Evolutionary conservation across 2,888 invertebrate species (phyloP), one percentile per base, ranked within the genome.

Genomic region (Drosophila helvetica): DNA sequence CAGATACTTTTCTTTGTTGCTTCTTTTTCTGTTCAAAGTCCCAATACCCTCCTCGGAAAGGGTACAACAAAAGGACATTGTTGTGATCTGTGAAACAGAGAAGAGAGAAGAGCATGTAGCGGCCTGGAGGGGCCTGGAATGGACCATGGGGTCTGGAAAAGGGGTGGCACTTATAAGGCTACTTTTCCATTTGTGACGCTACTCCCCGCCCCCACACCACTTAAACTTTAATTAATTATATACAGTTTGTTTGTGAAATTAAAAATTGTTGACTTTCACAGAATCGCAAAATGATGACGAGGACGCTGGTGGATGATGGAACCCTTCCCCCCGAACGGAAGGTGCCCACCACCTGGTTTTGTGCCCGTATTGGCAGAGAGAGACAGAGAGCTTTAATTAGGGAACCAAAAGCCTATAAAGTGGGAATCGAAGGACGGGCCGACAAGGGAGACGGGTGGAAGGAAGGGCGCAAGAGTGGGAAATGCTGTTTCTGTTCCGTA

Each of bases 211-310:
- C 38, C 5, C 5, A 4, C 22, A 22, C 72, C 72, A 72, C 71
- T 72, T 86, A 70, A 68, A 74, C 69, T 80, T 83, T 86, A 86
- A 83, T 83, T 83, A 83, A 86, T 86, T 83, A 80, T 79, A 74
- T 77, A 79, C 68, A 84, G 75, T 83, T 83, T 83, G 86, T 86
- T 83, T 86, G 79, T 77, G 78, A 86, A 84, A 84, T 86, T 86
- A 84, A 86, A 84, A 84, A 86, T 74, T 84, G 84, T 84, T 84
- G 84, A 84, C 84, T 84, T 70, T 63, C 27, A 70, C 65, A 66
- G 65, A 65, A 66, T 79, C 64, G 67, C 77, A 86, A 79, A 82
- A 82, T 77, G 70, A 65, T 69, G 64, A 55, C 62, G 60, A 59
- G 70, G 56, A 54, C 45, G 45, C 19, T 55, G 47, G 18, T 10